Percentiles rank a stretch among this genome's conserved stretches.
Conservation (phyloP, 2,113 vertebrate genomes). For the Forbesichthys papilliferus region DNA sequence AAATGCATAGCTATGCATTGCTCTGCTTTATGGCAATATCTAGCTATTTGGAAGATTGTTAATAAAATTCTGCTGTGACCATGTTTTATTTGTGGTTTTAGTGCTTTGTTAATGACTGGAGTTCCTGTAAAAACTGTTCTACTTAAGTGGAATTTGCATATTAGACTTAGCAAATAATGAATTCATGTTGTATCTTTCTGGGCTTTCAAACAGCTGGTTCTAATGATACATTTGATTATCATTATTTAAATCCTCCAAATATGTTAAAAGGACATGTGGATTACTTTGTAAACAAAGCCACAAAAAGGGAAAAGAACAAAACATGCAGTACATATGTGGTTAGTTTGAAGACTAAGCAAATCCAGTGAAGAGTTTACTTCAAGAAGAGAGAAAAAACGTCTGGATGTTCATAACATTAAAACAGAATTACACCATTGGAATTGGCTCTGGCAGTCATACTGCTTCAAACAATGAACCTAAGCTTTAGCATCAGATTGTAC, state of each 20-base stretch:
- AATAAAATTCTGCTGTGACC: too few species aligned
- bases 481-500: neutral
- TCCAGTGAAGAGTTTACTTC: neutral
- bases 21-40: too few species aligned
- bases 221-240: constrained; percentile 40
- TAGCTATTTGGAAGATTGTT: too few species aligned
- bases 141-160: too few species aligned
- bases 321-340: neutral
- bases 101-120: too few species aligned
- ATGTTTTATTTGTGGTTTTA: too few species aligned
- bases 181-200: too few species aligned
- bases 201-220: constrained; percentile 20
- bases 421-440: constrained; percentile 39
- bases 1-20: too few species aligned
- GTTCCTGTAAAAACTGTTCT: too few species aligned
- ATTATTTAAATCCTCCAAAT: constrained; percentile 6
- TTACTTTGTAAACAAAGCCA: constrained; percentile 23
- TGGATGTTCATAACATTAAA: constrained; percentile 40
- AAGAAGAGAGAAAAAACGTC: constrained; percentile 23
- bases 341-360: too few species aligned
- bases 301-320: constrained; percentile 5
- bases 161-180: too few species aligned
- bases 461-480: neutral
- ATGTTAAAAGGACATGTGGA: constrained; percentile 9
- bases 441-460: constrained; percentile 33